Percentiles rank a stretch among this genome's conserved stretches.
Evolutionary conservation across 2,888 invertebrate species (phyloP).

Genomic region (Molorchus minor): DNA sequence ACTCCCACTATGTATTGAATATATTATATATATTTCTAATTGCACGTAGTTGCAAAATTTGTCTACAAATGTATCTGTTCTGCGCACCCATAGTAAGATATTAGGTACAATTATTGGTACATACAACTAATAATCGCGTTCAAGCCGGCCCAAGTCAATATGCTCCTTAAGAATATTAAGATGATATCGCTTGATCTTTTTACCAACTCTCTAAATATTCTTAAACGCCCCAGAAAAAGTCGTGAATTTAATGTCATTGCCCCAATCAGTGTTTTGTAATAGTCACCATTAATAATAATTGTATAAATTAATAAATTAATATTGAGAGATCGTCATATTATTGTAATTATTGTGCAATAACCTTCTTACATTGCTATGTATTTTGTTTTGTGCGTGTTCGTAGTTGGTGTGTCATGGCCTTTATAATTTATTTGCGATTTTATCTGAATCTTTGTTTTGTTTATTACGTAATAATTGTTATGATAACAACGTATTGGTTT

Average conservation of each 20-base stretch:
- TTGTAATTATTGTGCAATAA: slow-evolving; percentile 7
- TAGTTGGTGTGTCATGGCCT: neutral
- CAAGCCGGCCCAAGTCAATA: no score
- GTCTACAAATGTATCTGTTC: no score
- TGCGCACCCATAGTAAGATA: no score
- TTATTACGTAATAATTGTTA: neutral
- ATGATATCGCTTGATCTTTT: no score
- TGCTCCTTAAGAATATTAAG: no score
- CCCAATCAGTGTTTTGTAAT: slow-evolving; percentile 17
- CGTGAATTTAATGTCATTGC: slow-evolving; percentile 18
- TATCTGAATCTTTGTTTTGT: neutral
- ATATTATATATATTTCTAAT: no score
- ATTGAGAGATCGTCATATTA: no score
- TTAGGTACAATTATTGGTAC: no score
- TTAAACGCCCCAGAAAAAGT: neutral
- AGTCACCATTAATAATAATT: slow-evolving; percentile 8
- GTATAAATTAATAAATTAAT: slow-evolving; percentile 3
- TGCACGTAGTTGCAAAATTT: no score
- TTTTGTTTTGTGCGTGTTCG: slow-evolving; percentile 1
- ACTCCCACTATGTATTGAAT: no score
- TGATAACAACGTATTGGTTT: neutral
- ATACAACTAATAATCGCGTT: no score
- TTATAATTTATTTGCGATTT: neutral
- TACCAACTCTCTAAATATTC: neutral
- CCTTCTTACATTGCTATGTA: neutral